These are phyloP conservation scores for Trimorus sp. DNA, from an alignment of 2,888 invertebrate genomes.

Conservation along the genomic window DNA sequence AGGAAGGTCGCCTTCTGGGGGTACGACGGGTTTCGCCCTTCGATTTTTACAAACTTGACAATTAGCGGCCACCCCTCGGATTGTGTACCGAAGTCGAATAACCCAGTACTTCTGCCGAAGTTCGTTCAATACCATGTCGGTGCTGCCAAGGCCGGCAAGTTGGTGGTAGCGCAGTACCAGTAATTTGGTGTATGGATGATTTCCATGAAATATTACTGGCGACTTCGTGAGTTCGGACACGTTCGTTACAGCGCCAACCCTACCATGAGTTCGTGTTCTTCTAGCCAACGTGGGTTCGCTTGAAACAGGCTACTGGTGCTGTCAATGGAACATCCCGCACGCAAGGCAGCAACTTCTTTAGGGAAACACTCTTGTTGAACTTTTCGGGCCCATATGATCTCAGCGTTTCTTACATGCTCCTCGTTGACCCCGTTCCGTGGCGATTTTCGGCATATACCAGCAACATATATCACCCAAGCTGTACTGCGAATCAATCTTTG, in stretches of 20 bases:
- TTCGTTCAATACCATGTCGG: constrained; percentile 4
- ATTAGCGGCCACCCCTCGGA: background rate
- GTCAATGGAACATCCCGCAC: background rate
- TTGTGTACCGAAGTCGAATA: background rate
- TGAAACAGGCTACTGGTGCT: background rate
- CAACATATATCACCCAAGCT: background rate
- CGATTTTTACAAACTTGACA: background rate
- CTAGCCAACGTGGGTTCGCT: background rate
- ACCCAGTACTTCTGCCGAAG: constrained; percentile 1
- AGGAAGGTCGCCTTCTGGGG: constrained; percentile 1
- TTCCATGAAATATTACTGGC: background rate
- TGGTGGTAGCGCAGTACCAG: constrained; percentile 5
- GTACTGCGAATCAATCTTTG: constrained; percentile 9
- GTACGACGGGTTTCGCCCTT: background rate
- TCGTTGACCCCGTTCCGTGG: constrained; percentile 64
- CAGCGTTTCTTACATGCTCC: background rate
- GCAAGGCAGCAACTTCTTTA: background rate
- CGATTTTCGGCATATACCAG: constrained; percentile 13
- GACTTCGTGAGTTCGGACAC: background rate
- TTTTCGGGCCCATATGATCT: background rate
- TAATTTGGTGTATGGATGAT: background rate
- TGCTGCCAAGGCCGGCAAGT: background rate
- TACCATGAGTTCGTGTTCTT: background rate
- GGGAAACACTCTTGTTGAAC: background rate
- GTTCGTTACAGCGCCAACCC: background rate